phyloP scores from a whole-genome alignment of 1,140 invertebrate genomes.

The Procambarus clarkii region DNA sequence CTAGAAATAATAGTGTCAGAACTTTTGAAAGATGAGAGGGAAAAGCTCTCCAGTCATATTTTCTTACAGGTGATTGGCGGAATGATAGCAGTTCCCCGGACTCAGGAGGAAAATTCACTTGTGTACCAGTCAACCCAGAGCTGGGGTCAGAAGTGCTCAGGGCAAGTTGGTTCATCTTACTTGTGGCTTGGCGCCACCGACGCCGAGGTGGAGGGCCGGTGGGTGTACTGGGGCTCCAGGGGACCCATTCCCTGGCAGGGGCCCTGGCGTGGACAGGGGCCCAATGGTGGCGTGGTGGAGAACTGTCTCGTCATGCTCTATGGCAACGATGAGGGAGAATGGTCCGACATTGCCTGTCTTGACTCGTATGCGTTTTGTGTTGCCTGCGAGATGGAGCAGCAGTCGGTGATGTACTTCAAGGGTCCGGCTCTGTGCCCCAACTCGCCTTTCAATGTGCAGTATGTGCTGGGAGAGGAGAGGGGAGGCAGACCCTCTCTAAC shows the following conservation, averaged over 20 bases:
- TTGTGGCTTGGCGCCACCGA: conserved; percentile 47
- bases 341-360: conserved; percentile 53
- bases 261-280: conserved; percentile 32
- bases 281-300: conserved; percentile 40
- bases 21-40: no score
- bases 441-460: conserved; percentile 36
- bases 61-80: conserved; percentile 10
- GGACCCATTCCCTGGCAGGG: conserved; percentile 29
- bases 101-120: conserved; percentile 5
- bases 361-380: conserved; percentile 43
- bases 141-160: conserved; percentile 18
- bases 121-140: conserved; percentile 17
- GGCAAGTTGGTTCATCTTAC: conserved; percentile 27
- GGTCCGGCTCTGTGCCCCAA: conserved; percentile 20
- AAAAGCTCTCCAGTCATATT: background rate
- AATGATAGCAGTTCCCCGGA: conserved; percentile 7
- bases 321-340: conserved; percentile 8
- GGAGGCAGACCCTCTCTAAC: conserved; percentile 8
- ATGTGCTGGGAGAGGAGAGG: conserved; percentile 5
- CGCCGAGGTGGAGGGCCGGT: background rate
- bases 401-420: conserved; percentile 18
- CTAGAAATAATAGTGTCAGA: no score
- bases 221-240: conserved; percentile 26
- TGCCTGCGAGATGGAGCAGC: conserved; percentile 16
- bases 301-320: conserved; percentile 47